A percentile compares a stretch with the other conserved stretches of the same genome.
These are phyloP conservation scores for Carassius gibelio DNA, from an alignment of 2,113 vertebrate genomes.

Conservation along the genomic window DNA sequence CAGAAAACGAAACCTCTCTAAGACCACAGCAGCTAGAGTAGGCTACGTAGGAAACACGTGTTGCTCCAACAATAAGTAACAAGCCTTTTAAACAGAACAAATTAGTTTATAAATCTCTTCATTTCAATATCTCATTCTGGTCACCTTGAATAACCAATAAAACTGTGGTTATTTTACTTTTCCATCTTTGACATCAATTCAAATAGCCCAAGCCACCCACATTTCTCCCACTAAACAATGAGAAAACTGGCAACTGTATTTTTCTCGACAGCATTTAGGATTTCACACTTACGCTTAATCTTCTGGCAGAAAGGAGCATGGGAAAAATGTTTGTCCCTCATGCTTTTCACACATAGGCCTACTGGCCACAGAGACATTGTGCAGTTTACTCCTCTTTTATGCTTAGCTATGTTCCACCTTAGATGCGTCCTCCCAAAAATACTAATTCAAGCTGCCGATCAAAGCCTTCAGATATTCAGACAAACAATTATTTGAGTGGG, in stretches of 20 bases:
- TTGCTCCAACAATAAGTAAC: background rate
- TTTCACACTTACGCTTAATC: conserved; percentile 2
- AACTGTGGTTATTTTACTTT: background rate
- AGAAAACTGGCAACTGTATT: conserved; percentile 30
- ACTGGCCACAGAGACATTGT: conserved; percentile 53
- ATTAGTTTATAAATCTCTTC: conserved; percentile 3
- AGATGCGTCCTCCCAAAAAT: conserved; percentile 67
- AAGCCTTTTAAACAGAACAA: background rate
- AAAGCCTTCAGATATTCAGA: conserved; percentile 59
- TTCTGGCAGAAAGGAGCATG: conserved; percentile 9
- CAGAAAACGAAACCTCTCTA: background rate
- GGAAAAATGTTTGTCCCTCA: conserved; percentile 25
- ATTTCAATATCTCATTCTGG: conserved; percentile 10
- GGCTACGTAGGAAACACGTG: background rate
- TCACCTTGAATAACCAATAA: background rate
- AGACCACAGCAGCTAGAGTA: background rate
- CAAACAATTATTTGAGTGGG: conserved; percentile 58
- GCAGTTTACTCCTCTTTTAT: conserved; percentile 55
- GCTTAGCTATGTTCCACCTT: conserved; percentile 49
- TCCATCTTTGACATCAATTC: conserved; percentile 12
- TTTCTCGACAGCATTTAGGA: conserved; percentile 35
- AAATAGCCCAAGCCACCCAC: conserved; percentile 50
- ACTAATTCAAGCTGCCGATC: conserved; percentile 57
- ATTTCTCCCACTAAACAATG: conserved; percentile 47
- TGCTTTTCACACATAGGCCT: conserved; percentile 35